Conservation (phyloP, 2,113 vertebrate species). For the Coptodon rendalli region DNA sequence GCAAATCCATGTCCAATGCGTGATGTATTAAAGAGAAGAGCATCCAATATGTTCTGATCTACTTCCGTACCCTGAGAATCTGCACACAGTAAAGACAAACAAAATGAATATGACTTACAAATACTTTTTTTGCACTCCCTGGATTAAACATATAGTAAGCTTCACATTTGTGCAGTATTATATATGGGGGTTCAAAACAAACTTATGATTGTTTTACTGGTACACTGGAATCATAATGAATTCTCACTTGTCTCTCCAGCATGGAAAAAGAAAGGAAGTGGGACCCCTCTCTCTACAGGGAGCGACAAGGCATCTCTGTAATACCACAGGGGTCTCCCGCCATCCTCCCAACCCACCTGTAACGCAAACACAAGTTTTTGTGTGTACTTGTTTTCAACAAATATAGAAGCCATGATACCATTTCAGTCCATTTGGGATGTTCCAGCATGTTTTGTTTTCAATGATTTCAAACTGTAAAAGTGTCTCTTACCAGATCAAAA, state of each 20-base stretch:
- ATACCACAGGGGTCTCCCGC: conserved; percentile 77
- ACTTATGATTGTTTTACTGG: neutral
- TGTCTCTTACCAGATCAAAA: conserved; percentile 83
- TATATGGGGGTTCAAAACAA: neutral
- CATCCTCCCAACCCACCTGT: conserved; percentile 87
- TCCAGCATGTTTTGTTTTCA: neutral
- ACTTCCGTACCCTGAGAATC: conserved; percentile 78
- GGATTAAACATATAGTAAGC: neutral
- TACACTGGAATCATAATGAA: neutral
- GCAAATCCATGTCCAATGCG: conserved; percentile 88
- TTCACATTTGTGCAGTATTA: neutral
- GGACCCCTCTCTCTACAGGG: conserved; percentile 64
- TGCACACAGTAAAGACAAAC: conserved; percentile 11
- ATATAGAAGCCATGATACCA: neutral
- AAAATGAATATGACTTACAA: neutral
- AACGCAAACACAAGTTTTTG: neutral
- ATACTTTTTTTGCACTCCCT: neutral
- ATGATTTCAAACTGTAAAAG: neutral
- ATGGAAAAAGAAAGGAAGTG: conserved; percentile 86
- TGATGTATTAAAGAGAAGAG: conserved; percentile 82
- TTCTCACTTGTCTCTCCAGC: conserved; percentile 87
- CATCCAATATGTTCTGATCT: conserved; percentile 86
- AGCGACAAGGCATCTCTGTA: conserved; percentile 78
- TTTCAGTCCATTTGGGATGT: neutral
- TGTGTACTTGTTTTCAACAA: neutral